A percentile compares a stretch with the other conserved stretches of the same genome.
phyloP scores from a whole-genome alignment of 2,888 invertebrate genomes.

The Hybos culiciformis region DNA sequence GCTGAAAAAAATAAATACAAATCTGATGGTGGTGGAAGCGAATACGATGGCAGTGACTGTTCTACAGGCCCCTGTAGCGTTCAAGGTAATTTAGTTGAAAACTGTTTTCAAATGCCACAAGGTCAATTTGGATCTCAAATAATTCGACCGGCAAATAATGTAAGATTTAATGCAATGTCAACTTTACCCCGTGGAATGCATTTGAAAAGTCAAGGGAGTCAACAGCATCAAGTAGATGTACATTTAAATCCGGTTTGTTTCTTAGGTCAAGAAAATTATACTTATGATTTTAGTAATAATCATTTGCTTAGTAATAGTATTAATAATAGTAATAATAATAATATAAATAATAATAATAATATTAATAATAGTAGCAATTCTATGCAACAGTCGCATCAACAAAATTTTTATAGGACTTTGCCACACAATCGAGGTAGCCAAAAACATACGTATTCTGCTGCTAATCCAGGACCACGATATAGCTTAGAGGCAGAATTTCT shows the following conservation, averaged over 20 bases:
- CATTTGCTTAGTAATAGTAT: constrained; percentile 21
- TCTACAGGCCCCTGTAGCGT: constrained; percentile 24
- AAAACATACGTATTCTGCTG: constrained; percentile 38
- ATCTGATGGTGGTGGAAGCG: constrained; percentile 28
- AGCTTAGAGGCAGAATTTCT: constrained; percentile 53
- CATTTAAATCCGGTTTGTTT: constrained; percentile 64
- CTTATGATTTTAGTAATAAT: constrained; percentile 37
- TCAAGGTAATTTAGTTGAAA: constrained; percentile 13
- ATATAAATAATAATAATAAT: constrained; percentile 3
- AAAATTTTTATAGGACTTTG: constrained; percentile 57
- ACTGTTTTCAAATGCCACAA: constrained; percentile 33
- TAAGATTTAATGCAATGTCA: constrained; percentile 36
- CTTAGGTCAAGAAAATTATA: constrained; percentile 55
- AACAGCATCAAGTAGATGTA: constrained; percentile 54
- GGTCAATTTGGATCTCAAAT: constrained; percentile 43
- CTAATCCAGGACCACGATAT: constrained; percentile 42
- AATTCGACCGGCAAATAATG: constrained; percentile 29
- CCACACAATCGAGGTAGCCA: constrained; percentile 52
- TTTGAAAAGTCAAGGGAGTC: constrained; percentile 26
- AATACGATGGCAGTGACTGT: constrained; percentile 34
- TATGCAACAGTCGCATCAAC: constrained; percentile 19
- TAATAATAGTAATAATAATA: background rate
- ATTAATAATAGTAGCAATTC: constrained; percentile 17
- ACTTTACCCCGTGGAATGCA: constrained; percentile 40
- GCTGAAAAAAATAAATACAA: constrained; percentile 40